Conservation (phyloP, 2,888 invertebrate species). For the Drosophila phalerata region DNA sequence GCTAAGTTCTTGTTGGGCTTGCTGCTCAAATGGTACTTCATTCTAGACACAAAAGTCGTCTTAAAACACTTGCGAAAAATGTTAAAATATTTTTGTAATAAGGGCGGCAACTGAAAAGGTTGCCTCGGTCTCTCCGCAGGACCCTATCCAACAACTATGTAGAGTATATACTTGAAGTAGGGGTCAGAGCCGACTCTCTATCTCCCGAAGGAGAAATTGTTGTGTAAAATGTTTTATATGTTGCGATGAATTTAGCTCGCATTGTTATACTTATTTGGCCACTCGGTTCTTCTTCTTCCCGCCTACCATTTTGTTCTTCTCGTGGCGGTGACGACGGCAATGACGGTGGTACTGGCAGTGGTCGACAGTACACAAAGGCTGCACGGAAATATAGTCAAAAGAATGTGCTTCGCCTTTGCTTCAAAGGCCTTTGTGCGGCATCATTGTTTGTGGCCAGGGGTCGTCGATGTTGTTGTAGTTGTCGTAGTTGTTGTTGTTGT, state of each 20-base stretch:
- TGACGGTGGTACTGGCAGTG: constrained; percentile 16
- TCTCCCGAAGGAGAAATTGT: constrained; percentile 61
- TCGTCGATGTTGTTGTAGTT: constrained; percentile 25
- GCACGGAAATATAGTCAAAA: constrained; percentile 74
- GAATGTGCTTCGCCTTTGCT: constrained; percentile 74
- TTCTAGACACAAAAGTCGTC: constrained; percentile 79
- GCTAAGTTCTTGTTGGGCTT: constrained; percentile 45
- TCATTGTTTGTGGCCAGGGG: constrained; percentile 54
- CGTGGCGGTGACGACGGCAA: background rate
- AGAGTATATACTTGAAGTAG: constrained; percentile 26
- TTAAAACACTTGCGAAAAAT: constrained; percentile 82
- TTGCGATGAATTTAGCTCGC: constrained; percentile 74
- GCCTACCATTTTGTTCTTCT: background rate
- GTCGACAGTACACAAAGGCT: constrained; percentile 56
- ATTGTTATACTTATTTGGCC: constrained; percentile 58
- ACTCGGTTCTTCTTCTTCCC: constrained; percentile 16
- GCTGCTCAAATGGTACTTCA: constrained; percentile 73
- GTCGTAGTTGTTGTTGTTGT: background rate
- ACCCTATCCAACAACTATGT: constrained; percentile 8
- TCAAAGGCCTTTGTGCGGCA: constrained; percentile 66
- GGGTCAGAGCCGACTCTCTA: constrained; percentile 6
- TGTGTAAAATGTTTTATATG: constrained; percentile 79
- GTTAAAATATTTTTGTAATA: constrained; percentile 79
- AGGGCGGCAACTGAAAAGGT: constrained; percentile 69
- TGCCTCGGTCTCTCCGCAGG: constrained; percentile 5